These are phyloP conservation scores for Lordiphosa mommai DNA, from an alignment of 1,140 invertebrate genomes.

Conservation along the genomic window DNA sequence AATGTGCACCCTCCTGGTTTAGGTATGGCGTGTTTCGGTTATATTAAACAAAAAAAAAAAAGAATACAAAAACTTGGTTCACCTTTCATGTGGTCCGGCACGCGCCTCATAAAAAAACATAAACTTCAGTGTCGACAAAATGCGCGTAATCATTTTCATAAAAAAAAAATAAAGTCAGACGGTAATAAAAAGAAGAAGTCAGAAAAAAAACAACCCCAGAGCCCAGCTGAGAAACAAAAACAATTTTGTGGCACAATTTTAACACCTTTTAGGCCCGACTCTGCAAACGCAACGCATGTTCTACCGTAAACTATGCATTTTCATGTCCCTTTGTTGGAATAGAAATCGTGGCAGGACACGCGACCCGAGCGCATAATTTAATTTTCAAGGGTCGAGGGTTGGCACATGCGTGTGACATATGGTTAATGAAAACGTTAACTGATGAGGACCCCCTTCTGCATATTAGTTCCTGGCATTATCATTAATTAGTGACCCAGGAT, in stretches of 20 bases:
- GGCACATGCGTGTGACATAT: conserved; percentile 67
- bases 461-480: conserved; percentile 59
- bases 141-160: conserved; percentile 58
- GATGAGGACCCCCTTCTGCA: conserved; percentile 37
- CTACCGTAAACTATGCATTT: conserved; percentile 54
- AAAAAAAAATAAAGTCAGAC: conserved; percentile 28
- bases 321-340: conserved; percentile 60
- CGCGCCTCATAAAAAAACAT: conserved; percentile 67
- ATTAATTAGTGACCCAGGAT: conserved; percentile 59
- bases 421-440: conserved; percentile 76
- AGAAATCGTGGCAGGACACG: conserved; percentile 52
- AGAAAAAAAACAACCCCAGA: conserved; percentile 58
- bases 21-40: conserved; percentile 44
- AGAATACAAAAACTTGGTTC: conserved; percentile 20
- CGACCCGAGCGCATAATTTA: conserved; percentile 71
- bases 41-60: conserved; percentile 24
- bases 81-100: conserved; percentile 52
- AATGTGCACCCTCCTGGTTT: conserved; percentile 43
- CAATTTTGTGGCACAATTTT: conserved; percentile 73
- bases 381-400: conserved; percentile 54
- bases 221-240: conserved; percentile 20
- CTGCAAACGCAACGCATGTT: conserved; percentile 41
- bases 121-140: conserved; percentile 76
- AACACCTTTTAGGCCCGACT: conserved; percentile 60
- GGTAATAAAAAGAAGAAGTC: conserved; percentile 13